phyloP scores from a whole-genome alignment of 2,797 vertebrate species.

The Halcyon leucocephala region DNA sequence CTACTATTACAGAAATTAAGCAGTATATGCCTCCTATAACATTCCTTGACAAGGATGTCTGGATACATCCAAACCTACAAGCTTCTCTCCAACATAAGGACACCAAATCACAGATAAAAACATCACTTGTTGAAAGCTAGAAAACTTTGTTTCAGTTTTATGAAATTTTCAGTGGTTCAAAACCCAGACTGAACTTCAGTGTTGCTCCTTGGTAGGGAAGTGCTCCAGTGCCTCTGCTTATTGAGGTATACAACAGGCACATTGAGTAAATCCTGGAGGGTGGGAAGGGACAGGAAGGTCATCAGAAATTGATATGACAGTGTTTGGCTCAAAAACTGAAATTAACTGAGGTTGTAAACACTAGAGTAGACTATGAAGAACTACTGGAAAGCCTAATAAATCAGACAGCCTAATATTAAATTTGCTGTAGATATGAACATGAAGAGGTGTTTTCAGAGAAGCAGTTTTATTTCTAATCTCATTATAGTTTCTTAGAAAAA shows the following conservation, averaged over 20 bases:
- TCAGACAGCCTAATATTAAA: not conserved
- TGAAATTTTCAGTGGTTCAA: not conserved
- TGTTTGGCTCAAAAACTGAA: not conserved
- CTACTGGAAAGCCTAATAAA: not conserved
- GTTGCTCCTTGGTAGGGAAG: not conserved
- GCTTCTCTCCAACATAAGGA: not conserved
- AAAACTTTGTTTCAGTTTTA: not conserved
- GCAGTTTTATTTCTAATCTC: not conserved
- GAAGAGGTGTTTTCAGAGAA: not conserved
- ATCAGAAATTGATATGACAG: not conserved
- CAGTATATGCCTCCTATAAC: not conserved
- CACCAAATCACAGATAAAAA: not conserved
- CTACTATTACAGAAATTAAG: not conserved
- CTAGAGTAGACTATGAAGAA: not conserved
- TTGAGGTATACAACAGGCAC: rapidly evolving
- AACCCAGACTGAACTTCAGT: not conserved
- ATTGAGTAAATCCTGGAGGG: not conserved
- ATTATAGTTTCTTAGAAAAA: not conserved
- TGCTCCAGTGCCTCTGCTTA: not conserved
- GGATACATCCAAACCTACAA: not conserved
- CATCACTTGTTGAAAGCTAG: not conserved
- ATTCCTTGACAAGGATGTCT: not conserved
- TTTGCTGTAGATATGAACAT: not conserved
- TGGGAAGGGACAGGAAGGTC: not conserved
- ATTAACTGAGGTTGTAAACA: not conserved